Conservation (phyloP, 2,888 invertebrate species). For the Eupithecia insigniata region DNA sequence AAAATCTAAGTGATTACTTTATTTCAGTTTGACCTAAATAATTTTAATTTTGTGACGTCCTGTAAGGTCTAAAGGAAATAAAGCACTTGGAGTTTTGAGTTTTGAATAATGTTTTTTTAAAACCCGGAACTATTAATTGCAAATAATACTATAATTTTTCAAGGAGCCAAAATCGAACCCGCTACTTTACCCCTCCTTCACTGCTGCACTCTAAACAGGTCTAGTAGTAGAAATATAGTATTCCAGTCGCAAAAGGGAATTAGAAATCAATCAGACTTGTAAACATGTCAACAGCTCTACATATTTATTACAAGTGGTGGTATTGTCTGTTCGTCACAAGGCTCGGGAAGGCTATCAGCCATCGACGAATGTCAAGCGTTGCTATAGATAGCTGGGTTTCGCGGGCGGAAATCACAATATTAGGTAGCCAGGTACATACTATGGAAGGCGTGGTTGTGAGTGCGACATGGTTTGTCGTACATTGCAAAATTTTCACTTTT, state of each 20-base stretch:
- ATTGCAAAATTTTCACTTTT: background rate
- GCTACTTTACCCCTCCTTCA: background rate
- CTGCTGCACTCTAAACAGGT: background rate
- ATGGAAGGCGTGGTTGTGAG: background rate
- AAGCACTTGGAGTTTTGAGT: no score
- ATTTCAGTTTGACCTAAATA: no score
- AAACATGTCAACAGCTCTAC: conserved; percentile 25
- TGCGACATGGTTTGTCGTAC: background rate
- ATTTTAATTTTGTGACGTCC: no score
- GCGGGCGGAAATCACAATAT: background rate
- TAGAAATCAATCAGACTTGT: conserved; percentile 33
- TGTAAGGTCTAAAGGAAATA: no score
- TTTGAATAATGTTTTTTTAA: no score
- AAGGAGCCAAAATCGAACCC: background rate
- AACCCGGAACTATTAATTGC: no score
- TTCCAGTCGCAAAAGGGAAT: conserved; percentile 13
- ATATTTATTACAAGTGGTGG: conserved; percentile 31
- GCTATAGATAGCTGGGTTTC: conserved; percentile 3
- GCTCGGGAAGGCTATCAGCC: conserved; percentile 22
- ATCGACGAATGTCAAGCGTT: conserved; percentile 28
- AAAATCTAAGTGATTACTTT: no score
- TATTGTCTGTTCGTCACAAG: conserved; percentile 32
- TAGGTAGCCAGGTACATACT: background rate
- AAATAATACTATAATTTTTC: no score
- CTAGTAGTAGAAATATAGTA: background rate